Conservation (phyloP, 2,797 vertebrate species). For the Hippocampus kuda region DNA sequence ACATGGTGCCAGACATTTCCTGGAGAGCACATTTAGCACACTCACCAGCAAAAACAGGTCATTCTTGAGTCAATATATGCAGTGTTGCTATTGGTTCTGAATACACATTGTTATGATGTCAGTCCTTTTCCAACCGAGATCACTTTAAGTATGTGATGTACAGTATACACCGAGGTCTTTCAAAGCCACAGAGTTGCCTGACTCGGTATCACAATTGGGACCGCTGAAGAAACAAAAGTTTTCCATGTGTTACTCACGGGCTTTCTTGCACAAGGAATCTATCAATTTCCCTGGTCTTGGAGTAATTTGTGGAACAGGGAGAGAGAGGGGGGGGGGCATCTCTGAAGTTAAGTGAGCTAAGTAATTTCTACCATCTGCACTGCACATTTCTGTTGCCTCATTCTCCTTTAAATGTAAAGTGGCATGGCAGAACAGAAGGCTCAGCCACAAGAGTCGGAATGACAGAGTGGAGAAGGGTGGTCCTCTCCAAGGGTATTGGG, state of each 20-base stretch:
- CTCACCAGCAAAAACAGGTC: slow-evolving; percentile 35
- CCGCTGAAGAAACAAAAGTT: slow-evolving; percentile 24
- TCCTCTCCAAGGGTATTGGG: slow-evolving; percentile 34
- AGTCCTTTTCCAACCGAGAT: slow-evolving; percentile 16
- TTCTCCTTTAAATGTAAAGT: slow-evolving; percentile 57
- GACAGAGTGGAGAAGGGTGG: slow-evolving; percentile 58
- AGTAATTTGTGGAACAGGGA: slow-evolving; percentile 61
- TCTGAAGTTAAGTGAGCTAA: slow-evolving; percentile 64
- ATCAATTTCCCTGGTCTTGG: slow-evolving; percentile 57
- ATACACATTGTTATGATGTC: slow-evolving; percentile 16
- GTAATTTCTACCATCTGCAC: slow-evolving; percentile 72
- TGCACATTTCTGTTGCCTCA: slow-evolving; percentile 61
- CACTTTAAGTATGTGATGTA: slow-evolving; percentile 34
- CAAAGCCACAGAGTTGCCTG: slow-evolving; percentile 25
- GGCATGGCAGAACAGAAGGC: slow-evolving; percentile 54
- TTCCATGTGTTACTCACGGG: slow-evolving; percentile 40
- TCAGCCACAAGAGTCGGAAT: slow-evolving; percentile 55
- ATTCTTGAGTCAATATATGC: slow-evolving; percentile 37
- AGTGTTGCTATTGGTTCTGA: slow-evolving; percentile 32
- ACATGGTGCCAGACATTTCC: slow-evolving; percentile 48
- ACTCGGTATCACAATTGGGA: slow-evolving; percentile 38
- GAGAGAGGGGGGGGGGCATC: slow-evolving; percentile 26
- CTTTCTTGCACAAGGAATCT: slow-evolving; percentile 51
- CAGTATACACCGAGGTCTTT: slow-evolving; percentile 20
- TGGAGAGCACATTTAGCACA: slow-evolving; percentile 51